Evolutionary conservation across 30 jellyfish, hydroid and myxozoan species (phyloP).

Genomic region (Turritopsis rubra): DNA sequence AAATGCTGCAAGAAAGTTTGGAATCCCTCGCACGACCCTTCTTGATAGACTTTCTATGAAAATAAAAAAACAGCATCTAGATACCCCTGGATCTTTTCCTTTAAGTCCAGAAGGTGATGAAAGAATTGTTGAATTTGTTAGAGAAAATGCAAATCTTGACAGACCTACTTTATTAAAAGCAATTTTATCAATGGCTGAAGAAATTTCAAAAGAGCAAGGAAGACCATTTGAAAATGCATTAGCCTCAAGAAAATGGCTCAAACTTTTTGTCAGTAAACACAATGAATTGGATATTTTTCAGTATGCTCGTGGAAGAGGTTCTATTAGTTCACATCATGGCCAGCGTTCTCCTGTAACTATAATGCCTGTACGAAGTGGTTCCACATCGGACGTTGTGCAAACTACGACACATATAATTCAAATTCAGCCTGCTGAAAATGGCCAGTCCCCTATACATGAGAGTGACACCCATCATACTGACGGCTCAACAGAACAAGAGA

Average conservation of each 20-base stretch:
- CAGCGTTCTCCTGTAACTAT: neutral
- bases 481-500: slow-evolving; percentile 12
- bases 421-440: neutral
- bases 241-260: slow-evolving; percentile 27
- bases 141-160: slow-evolving; percentile 7
- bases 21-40: slow-evolving; percentile 26
- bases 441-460: neutral
- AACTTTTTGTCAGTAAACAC: slow-evolving; percentile 24
- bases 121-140: slow-evolving; percentile 16
- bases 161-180: slow-evolving; percentile 15
- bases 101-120: slow-evolving; percentile 12
- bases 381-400: neutral
- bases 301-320: neutral
- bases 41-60: slow-evolving; percentile 30
- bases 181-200: slow-evolving; percentile 6
- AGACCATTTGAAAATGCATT: slow-evolving; percentile 19
- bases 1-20: slow-evolving; percentile 26
- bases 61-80: slow-evolving; percentile 16
- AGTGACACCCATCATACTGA: neutral
- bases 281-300: slow-evolving; percentile 9
- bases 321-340: neutral
- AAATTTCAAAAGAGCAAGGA: slow-evolving; percentile 17
- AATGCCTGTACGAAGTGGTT: neutral
- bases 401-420: neutral
- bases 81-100: slow-evolving; percentile 20